Evolutionary conservation across 2,113 vertebrate genomes (phyloP), one percentile per base, ranked within the genome.

Genomic region (Ginglymostoma cirratum): DNA sequence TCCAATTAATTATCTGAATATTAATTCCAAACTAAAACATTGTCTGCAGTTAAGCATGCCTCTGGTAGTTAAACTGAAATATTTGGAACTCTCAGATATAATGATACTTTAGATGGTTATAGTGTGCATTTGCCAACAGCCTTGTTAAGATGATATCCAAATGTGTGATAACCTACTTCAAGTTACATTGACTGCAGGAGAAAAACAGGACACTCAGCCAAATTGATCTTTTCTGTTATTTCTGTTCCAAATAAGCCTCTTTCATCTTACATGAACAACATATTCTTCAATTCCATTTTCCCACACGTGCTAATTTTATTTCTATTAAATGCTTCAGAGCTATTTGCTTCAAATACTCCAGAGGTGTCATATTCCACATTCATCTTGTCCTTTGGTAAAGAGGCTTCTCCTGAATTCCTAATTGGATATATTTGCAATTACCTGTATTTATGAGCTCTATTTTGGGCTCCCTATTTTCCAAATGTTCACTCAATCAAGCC

Each of bases 1-100:
- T 23, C n/a, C 8, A 66, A 8, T 93, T n/a, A 5, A 66, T 93
- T 66, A 34, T 67, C 42, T 30, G 6, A 61, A 66, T 55, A 65
- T 38, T 66, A 17, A 93, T 6, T 38, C n/a, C 66, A 67, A 90
- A 52, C 87, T 90, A 61, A 90, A 67, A 93, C 90, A 93, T 93
- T 87, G 21, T 45, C 66, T 93, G 38, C n/a, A 38, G 12, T 93
- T 66, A 42, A 65, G 27, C 65, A 27, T 65, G 52, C 61, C 2
- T 24, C 52, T 90, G 52, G 45, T 34, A 61, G 23, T 61, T 52
- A 61, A 0, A 34, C 45, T 90, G 27, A 65, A 61, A 61, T 3
- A 89, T 3, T 3, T 89, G 86, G 48, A 52, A 27, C 86, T 48
- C 24, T 34, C 45, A 17, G 48, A 27, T 55, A 55, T 30, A 89